These are phyloP conservation scores for Protaetia brevitarsis DNA, from an alignment of 1,140 invertebrate species.

Conservation along the genomic window DNA sequence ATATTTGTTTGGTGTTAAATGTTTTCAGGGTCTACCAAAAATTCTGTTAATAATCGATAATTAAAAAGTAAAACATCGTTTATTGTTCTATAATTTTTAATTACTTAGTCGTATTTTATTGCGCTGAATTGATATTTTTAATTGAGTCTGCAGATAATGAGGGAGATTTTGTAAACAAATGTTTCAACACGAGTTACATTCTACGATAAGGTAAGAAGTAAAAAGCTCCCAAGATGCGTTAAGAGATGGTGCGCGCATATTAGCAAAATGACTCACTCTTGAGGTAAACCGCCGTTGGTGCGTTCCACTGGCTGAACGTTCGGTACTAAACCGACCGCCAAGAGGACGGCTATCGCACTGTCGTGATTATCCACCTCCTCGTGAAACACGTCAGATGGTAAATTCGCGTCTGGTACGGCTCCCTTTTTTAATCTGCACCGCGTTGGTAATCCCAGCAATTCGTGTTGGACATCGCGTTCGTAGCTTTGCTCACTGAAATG, in stretches of 20 bases:
- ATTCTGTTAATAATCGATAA: no score
- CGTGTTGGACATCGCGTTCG: constrained; percentile 58
- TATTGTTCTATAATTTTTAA: no score
- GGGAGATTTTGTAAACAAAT: no score
- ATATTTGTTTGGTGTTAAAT: no score
- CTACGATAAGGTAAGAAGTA: background rate
- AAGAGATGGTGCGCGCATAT: background rate
- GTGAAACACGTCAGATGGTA: constrained; percentile 28
- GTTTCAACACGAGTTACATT: background rate
- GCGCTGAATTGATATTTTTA: no score
- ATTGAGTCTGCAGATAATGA: no score
- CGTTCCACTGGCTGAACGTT: constrained; percentile 50
- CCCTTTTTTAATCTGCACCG: constrained; percentile 54
- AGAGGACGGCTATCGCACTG: constrained; percentile 45
- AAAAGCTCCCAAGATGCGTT: no score
- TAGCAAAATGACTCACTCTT: constrained; percentile 44
- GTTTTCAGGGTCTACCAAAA: no score
- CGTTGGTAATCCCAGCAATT: constrained; percentile 56
- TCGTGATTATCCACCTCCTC: constrained; percentile 34
- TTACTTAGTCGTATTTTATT: no score
- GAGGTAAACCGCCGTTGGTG: constrained; percentile 48
- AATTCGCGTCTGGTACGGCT: constrained; percentile 50
- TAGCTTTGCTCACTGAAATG: constrained; percentile 57
- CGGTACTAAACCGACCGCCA: constrained; percentile 55
- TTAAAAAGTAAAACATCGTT: no score